Evolutionary conservation across 2,113 vertebrate genomes (phyloP), one percentile per base, ranked within the genome.

Genomic region (Crocuta crocuta): DNA sequence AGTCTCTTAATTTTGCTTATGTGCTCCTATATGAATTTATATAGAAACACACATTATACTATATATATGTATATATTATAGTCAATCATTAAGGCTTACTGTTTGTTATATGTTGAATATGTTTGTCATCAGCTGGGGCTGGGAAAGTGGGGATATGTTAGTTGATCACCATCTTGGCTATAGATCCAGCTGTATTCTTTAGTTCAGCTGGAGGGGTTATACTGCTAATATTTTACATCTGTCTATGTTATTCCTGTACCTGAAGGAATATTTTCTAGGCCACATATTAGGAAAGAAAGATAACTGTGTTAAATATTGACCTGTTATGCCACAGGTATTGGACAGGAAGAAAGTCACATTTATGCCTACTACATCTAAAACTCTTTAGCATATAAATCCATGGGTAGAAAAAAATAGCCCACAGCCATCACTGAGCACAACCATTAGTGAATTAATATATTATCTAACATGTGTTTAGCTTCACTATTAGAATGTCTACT

Each of bases 121-220:
- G 21, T n/a, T 74, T 35, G 13, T 8, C 33, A 16, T 80, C 17
- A 45, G 10, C 66, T 28, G 21, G 9, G 6, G 2, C 12, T 84
- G 23, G 11, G 24, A 73, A 8, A 61, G 28, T 26, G 23, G 7
- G 0, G 10, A 4, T 21, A 19, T 17, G 4, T 43, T 66, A 19
- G 0, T 7, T 73, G 35, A 48, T 4, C 9, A 1, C 24, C 13
- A 21, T 35, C 82, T 1, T 26, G 28, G 15, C 16, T 55, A 5
- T 31, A 45, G 10, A 45, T 7, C 26, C 65, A 55, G 10, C 1
- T 39, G 39, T 39, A 39, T 39, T 39, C 39, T 55, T n/a, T 28
- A 68, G 21, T 10, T 21, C 2, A 83, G 0, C 13, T n/a, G 24
- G 9, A 45, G 11, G 9, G 2, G 3, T 63, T 4, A 74, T 6